Evolutionary conservation across 1,140 invertebrate species (phyloP).

Genomic region (Ephestia elutella): DNA sequence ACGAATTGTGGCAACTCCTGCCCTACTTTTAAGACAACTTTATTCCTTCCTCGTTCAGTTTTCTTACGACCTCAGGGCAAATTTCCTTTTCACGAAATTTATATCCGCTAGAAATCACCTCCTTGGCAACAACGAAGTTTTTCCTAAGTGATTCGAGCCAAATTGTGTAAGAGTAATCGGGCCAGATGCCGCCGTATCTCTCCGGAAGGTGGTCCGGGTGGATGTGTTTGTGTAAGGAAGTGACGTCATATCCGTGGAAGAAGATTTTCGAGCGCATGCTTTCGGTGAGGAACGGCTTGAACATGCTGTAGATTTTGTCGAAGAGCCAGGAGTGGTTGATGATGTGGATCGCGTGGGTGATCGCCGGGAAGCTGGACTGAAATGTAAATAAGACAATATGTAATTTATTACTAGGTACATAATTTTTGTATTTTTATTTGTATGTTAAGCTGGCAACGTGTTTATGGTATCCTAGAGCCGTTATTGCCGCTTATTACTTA

Average conservation of each 20-base stretch:
- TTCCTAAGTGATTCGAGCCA: slow-evolving; percentile 81
- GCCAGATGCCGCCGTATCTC: slow-evolving; percentile 81
- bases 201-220: slow-evolving; percentile 81
- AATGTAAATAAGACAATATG: slow-evolving; percentile 25
- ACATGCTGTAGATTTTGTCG: slow-evolving; percentile 83
- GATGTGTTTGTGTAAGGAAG: slow-evolving; percentile 85
- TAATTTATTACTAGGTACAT: neutral
- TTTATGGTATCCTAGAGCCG: too few species aligned
- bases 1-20: neutral
- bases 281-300: slow-evolving; percentile 82
- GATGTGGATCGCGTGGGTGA: slow-evolving; percentile 83
- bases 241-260: slow-evolving; percentile 84
- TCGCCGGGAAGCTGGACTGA: slow-evolving; percentile 82
- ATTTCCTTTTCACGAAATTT: slow-evolving; percentile 77
- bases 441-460: too few species aligned
- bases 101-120: slow-evolving; percentile 79
- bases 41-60: slow-evolving; percentile 46
- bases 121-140: slow-evolving; percentile 76
- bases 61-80: slow-evolving; percentile 44
- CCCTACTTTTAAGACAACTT: slow-evolving; percentile 30
- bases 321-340: slow-evolving; percentile 87
- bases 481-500: too few species aligned
- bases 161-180: slow-evolving; percentile 81
- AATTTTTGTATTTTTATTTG: too few species aligned
- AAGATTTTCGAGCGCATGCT: slow-evolving; percentile 81